Evolutionary conservation across 2,797 vertebrate genomes (phyloP).

Genomic region (Petrocephalus schoutedeni): DNA sequence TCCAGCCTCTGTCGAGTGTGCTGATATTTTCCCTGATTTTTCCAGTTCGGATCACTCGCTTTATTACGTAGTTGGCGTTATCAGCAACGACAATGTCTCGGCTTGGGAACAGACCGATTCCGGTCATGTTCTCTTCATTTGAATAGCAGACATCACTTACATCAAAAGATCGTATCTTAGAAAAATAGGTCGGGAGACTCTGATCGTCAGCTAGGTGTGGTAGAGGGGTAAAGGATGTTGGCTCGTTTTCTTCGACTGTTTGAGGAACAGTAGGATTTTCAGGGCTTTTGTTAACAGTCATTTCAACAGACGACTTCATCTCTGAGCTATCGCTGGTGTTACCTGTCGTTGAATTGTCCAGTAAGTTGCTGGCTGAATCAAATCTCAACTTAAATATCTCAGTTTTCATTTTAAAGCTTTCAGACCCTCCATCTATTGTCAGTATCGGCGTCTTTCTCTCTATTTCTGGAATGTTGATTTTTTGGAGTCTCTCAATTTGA

Average conservation of each 20-base stretch:
- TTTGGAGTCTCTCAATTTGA: slow-evolving; percentile 31
- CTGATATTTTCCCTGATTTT: background rate
- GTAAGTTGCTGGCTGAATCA: background rate
- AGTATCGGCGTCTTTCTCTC: slow-evolving; percentile 26
- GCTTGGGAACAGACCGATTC: slow-evolving; percentile 15
- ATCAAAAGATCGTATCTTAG: slow-evolving; percentile 1
- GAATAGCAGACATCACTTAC: background rate
- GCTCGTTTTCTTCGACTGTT: background rate
- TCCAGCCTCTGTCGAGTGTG: background rate
- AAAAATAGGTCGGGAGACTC: background rate
- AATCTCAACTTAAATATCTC: slow-evolving; percentile 22
- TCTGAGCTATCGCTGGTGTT: background rate
- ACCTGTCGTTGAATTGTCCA: background rate
- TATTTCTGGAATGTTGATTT: background rate
- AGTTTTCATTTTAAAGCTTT: background rate
- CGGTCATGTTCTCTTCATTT: slow-evolving; percentile 15
- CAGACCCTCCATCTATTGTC: slow-evolving; percentile 14
- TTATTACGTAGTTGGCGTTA: slow-evolving; percentile 20
- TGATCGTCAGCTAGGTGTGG: background rate
- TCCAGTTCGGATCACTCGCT: slow-evolving; percentile 9
- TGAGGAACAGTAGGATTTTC: background rate
- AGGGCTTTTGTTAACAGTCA: background rate
- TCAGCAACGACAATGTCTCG: slow-evolving; percentile 20
- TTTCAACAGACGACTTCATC: background rate
- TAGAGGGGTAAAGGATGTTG: background rate